These are phyloP conservation scores for Chelon auratus DNA, from an alignment of 2,797 vertebrate species.

Conservation along the genomic window DNA sequence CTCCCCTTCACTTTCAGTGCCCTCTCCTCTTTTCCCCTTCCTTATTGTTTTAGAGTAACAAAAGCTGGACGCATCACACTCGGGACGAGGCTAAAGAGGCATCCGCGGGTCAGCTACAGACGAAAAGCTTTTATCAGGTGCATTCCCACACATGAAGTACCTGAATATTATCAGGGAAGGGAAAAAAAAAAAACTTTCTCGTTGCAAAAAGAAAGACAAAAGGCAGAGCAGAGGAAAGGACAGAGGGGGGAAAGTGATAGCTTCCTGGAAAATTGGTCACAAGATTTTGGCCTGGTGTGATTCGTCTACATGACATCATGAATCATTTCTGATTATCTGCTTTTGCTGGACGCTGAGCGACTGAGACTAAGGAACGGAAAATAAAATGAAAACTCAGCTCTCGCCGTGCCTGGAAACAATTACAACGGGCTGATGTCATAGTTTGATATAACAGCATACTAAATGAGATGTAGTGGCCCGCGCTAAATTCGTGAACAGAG, in stretches of 20 bases:
- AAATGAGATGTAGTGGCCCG: constrained; percentile 72
- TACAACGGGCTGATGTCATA: constrained; percentile 82
- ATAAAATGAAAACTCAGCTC: constrained; percentile 69
- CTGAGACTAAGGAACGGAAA: constrained; percentile 69
- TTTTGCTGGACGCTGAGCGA: constrained; percentile 60
- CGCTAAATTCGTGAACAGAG: constrained; percentile 65
- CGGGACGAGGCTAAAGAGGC: constrained; percentile 50
- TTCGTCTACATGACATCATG: constrained; percentile 76
- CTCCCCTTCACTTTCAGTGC: constrained; percentile 15
- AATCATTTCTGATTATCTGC: constrained; percentile 70
- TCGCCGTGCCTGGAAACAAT: constrained; percentile 82
- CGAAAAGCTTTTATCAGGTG: constrained; percentile 51
- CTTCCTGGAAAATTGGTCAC: constrained; percentile 73
- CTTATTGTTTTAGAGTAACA: constrained; percentile 30
- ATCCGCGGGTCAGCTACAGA: constrained; percentile 49
- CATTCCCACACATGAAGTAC: constrained; percentile 43
- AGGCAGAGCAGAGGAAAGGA: constrained; percentile 43
- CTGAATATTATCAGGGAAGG: constrained; percentile 30
- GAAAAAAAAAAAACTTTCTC: constrained; percentile 23
- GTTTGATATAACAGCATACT: constrained; percentile 76
- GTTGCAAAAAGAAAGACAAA: constrained; percentile 35
- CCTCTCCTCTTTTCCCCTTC: constrained; percentile 39
- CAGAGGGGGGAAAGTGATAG: constrained; percentile 35
- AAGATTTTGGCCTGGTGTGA: constrained; percentile 40
- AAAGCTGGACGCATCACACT: constrained; percentile 35